Evolutionary conservation across 2,797 vertebrate species (phyloP).

Genomic region (Siniperca undulata): DNA sequence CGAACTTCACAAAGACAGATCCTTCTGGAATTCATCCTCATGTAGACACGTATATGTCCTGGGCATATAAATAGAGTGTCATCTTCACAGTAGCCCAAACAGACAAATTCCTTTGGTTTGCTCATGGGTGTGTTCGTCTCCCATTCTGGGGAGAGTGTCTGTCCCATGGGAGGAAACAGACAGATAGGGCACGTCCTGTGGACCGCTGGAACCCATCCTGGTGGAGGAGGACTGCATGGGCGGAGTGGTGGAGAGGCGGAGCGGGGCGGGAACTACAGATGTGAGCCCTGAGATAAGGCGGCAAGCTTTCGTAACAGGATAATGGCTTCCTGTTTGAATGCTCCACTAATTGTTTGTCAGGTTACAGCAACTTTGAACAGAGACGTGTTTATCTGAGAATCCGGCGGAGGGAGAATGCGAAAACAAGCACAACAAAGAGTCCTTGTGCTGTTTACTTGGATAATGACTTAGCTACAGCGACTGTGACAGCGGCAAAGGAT

Average conservation of each 20-base stretch:
- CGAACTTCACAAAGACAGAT: neutral
- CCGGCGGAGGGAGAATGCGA: conserved; percentile 48
- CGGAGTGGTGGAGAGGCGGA: conserved; percentile 55
- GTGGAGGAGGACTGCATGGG: conserved; percentile 66
- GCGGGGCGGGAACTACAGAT: conserved; percentile 76
- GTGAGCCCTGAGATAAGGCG: conserved; percentile 82
- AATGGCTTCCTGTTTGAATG: conserved; percentile 86
- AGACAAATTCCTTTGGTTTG: conserved; percentile 69
- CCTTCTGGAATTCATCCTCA: neutral
- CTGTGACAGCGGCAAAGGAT: conserved; percentile 50
- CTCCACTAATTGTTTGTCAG: conserved; percentile 70
- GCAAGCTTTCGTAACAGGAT: conserved; percentile 73
- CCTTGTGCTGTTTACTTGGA: conserved; percentile 71
- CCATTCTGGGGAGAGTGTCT: conserved; percentile 49
- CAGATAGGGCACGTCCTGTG: conserved; percentile 82
- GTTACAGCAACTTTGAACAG: conserved; percentile 75
- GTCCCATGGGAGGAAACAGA: conserved; percentile 67
- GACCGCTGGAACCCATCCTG: conserved; percentile 49
- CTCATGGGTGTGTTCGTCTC: conserved; percentile 70
- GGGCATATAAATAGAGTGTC: conserved; percentile 39
- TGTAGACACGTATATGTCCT: neutral
- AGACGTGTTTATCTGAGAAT: conserved; percentile 72
- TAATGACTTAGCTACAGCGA: conserved; percentile 63
- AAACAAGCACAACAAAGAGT: conserved; percentile 69
- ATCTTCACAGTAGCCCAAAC: conserved; percentile 62